Evolutionary conservation across 2,888 invertebrate species (phyloP).

Genomic region (Cataglyphis livida): DNA sequence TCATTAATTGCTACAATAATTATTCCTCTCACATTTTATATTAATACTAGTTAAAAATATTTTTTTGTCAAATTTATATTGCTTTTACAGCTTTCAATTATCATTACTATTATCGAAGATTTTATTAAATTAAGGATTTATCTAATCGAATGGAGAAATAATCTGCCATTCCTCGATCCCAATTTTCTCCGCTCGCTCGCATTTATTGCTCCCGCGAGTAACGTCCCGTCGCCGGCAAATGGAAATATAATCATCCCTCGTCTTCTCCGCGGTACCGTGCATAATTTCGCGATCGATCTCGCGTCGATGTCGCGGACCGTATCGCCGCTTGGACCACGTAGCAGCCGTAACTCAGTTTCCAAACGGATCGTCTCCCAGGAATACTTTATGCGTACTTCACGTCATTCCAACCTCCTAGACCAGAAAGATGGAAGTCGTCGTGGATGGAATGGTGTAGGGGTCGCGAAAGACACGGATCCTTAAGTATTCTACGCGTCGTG

Average conservation of each 20-base stretch:
- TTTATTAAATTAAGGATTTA: not conserved
- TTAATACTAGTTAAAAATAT: not conserved
- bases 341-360: slow-evolving; percentile 83
- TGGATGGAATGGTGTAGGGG: slow-evolving; percentile 42
- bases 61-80: not conserved
- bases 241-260: slow-evolving; percentile 61
- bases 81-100: not conserved
- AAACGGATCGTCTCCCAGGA: slow-evolving; percentile 81
- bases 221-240: slow-evolving; percentile 54
- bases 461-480: slow-evolving; percentile 67
- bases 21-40: not conserved
- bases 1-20: slow-evolving; percentile 9
- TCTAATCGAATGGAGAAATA: not conserved
- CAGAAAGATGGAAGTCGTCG: slow-evolving; percentile 48
- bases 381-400: slow-evolving; percentile 83
- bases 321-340: slow-evolving; percentile 79
- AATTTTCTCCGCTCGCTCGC: not conserved
- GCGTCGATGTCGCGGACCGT: slow-evolving; percentile 60
- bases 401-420: slow-evolving; percentile 62
- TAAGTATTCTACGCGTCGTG: slow-evolving; percentile 81
- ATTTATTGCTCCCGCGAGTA: slow-evolving; percentile 35
- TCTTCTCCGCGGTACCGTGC: slow-evolving; percentile 51
- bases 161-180: not conserved
- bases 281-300: slow-evolving; percentile 65
- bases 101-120: not conserved